Conservation (phyloP, 2,113 vertebrate genomes). For the Saguinus midas region DNA sequence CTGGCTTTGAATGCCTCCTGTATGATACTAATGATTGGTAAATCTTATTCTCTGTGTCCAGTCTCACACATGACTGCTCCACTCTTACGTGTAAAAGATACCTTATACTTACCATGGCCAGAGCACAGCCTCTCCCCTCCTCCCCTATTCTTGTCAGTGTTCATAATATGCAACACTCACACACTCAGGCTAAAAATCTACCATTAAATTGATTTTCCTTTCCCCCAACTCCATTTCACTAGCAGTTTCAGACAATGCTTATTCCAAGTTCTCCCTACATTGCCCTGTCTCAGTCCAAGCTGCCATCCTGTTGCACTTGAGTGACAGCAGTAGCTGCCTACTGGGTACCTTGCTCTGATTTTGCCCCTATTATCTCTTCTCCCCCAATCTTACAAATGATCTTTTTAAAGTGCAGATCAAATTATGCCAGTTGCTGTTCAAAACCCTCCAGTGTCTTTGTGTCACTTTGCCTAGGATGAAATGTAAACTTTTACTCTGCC, state of each 20-base stretch:
- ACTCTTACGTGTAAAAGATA: not conserved
- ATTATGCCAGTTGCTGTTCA: not conserved
- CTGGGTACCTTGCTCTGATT: not conserved
- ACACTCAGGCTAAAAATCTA: not conserved
- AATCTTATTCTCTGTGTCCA: not conserved
- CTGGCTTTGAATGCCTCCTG: not conserved
- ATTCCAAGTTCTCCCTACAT: fast-evolving
- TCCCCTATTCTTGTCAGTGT: not conserved
- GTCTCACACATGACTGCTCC: not conserved
- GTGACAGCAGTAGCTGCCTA: no score
- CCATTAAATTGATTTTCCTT: not conserved
- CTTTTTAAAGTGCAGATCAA: not conserved
- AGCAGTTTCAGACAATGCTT: not conserved
- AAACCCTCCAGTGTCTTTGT: not conserved
- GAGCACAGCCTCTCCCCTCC: fast-evolving
- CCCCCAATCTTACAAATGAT: not conserved
- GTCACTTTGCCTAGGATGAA: not conserved
- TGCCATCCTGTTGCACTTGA: no score
- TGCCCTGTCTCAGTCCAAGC: not conserved
- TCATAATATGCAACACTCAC: not conserved
- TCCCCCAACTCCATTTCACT: not conserved
- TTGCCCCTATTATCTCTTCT: not conserved
- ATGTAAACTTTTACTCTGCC: not conserved
- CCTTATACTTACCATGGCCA: not conserved
- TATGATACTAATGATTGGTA: not conserved